Evolutionary conservation across 2,888 invertebrate genomes (phyloP), one percentile per base, ranked within the genome.

Genomic region (Cataglyphis livida): DNA sequence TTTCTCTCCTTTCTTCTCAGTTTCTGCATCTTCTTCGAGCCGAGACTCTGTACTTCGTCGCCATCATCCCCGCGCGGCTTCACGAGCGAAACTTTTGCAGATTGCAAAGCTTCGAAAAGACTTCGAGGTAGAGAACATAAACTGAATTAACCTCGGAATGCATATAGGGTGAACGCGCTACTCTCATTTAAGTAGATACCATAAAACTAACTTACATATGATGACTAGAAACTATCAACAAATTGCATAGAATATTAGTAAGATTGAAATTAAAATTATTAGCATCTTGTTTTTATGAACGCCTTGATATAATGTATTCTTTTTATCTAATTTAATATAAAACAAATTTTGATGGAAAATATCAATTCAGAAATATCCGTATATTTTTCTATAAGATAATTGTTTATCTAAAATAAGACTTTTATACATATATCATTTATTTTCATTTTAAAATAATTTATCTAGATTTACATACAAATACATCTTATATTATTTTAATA

Each of bases 71-170:
- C 32, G 32, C 64, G 38, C 66, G 62, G 83, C 83, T 85, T 82
- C 81, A 68, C 71, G 75, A 65, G 48, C 68, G 81, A 89, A 88
- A 89, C 83, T 89, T 89, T 83, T 84, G 76, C 76, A 88, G 86
- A 89, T 88, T 86, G 84, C 82, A 25, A 65, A 73, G 81, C 86
- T 85, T 86, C 81, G 81, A 51, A 79, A 84, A 89, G 81, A 84
- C 83, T 82, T 59, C 35, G 70, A 73, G 62, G 66, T 32, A 61
- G 71, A 75, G 61, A 66, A 78, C 68, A 75, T 61, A 83, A 88
- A 89, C 73, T 83, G 85, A 85, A 89, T 88, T 87, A 89, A 85
- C 81, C 32, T 9, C 18, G 73, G 71, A 61, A 79, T 59, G 59
- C 59, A 61, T 59, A 71, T 12, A 59, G 59, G 51, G 35, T 70